Percentiles rank a stretch among this genome's conserved stretches.
phyloP scores from a whole-genome alignment of 2,113 vertebrate genomes.

The Scopus umbretta region DNA sequence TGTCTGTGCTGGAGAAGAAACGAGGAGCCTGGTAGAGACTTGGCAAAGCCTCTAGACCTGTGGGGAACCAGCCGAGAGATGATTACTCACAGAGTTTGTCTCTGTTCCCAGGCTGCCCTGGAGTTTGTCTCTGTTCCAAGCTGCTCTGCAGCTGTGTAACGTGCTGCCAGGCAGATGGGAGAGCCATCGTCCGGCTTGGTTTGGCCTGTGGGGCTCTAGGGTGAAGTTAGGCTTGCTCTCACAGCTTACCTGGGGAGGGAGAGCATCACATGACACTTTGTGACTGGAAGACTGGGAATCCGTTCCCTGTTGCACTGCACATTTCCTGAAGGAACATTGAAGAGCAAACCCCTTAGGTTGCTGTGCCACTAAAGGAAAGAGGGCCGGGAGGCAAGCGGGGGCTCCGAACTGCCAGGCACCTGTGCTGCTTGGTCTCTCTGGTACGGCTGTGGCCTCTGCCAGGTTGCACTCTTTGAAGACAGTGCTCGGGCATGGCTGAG shows the following conservation, averaged over 20 bases:
- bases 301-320: background rate
- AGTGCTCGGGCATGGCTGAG: accelerated
- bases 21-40: background rate
- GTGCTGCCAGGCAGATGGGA: background rate
- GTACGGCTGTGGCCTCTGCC: background rate
- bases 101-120: background rate
- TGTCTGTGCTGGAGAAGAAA: background rate
- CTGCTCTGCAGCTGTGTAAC: background rate
- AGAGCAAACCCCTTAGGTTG: background rate
- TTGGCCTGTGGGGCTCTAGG: background rate
- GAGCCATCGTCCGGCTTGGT: accelerated
- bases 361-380: background rate
- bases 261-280: background rate
- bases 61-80: background rate
- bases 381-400: background rate
- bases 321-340: background rate
- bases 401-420: background rate
- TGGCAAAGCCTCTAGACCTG: background rate
- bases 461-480: background rate
- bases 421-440: background rate
- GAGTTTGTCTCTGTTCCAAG: background rate
- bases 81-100: conserved; percentile 6
- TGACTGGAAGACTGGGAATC: background rate
- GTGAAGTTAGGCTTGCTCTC: background rate
- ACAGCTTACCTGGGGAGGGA: background rate